Conservation (phyloP, 2,888 invertebrate species). For the Chorisops tibialis region DNA sequence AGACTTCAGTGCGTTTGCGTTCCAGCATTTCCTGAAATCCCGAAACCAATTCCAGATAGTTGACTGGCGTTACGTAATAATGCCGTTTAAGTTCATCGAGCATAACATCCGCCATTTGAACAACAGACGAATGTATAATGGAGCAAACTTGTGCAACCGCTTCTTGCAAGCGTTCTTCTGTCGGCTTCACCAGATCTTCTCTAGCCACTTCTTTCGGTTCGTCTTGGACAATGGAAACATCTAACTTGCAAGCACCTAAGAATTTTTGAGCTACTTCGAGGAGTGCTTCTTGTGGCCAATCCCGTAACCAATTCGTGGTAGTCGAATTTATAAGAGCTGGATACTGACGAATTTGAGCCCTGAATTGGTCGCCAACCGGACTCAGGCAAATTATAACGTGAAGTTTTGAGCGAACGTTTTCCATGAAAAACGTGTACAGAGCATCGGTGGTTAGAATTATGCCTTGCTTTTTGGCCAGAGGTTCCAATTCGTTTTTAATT, state of each 20-base stretch:
- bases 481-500: slow-evolving; percentile 42
- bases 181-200: slow-evolving; percentile 52
- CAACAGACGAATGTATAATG: slow-evolving; percentile 78
- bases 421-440: slow-evolving; percentile 72
- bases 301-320: slow-evolving; percentile 86
- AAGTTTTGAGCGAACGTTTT: slow-evolving; percentile 70
- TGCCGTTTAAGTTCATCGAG: slow-evolving; percentile 71
- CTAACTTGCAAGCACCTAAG: slow-evolving; percentile 67
- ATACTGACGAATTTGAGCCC: slow-evolving; percentile 78
- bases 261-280: slow-evolving; percentile 86
- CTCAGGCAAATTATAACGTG: slow-evolving; percentile 85
- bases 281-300: slow-evolving; percentile 85
- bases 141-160: slow-evolving; percentile 74
- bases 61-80: slow-evolving; percentile 86
- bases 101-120: slow-evolving; percentile 69
- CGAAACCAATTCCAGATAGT: slow-evolving; percentile 79
- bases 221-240: slow-evolving; percentile 65
- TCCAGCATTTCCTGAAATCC: slow-evolving; percentile 78
- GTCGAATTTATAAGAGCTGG: slow-evolving; percentile 84
- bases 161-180: slow-evolving; percentile 61
- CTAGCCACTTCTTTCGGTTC: slow-evolving; percentile 45
- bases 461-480: slow-evolving; percentile 42
- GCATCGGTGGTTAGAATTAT: slow-evolving; percentile 64
- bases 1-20: slow-evolving; percentile 67
- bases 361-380: slow-evolving; percentile 80